These are phyloP conservation scores for Apostichopus japonicus DNA, from an alignment of 35 echinoderm and acorn worm genomes.

Conservation along the genomic window DNA sequence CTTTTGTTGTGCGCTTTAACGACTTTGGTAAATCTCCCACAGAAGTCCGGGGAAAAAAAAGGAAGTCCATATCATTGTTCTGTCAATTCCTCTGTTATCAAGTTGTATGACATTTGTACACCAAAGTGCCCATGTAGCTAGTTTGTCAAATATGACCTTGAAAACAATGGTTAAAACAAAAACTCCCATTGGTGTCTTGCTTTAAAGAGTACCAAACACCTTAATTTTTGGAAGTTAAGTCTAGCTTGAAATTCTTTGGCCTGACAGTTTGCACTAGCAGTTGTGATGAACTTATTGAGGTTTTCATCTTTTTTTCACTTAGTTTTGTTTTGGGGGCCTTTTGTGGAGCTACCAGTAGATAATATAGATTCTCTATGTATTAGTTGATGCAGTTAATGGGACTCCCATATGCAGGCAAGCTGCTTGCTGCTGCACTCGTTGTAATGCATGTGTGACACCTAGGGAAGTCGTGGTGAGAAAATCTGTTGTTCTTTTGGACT, in stretches of 20 bases:
- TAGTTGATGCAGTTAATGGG: background rate
- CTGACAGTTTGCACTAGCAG: background rate
- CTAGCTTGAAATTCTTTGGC: background rate
- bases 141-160: too few relatives aligned
- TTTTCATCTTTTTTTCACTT: background rate
- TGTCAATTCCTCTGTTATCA: too few relatives aligned
- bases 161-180: too few relatives aligned
- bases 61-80: too few relatives aligned
- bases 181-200: too few relatives aligned
- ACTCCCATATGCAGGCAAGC: background rate
- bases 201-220: too few relatives aligned
- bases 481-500: background rate
- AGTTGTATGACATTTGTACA: too few relatives aligned
- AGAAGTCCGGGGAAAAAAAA: too few relatives aligned
- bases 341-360: background rate
- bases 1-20: too few relatives aligned
- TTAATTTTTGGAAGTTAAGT: background rate
- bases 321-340: background rate
- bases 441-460: background rate
- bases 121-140: too few relatives aligned
- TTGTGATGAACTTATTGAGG: background rate
- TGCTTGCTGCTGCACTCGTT: background rate
- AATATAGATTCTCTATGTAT: background rate
- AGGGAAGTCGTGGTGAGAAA: background rate
- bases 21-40: too few relatives aligned